A percentile compares a stretch with the other conserved stretches of the same genome.
These are phyloP conservation scores for Gnatocerus cornutus DNA, from an alignment of 2,888 invertebrate species.

Conservation along the genomic window DNA sequence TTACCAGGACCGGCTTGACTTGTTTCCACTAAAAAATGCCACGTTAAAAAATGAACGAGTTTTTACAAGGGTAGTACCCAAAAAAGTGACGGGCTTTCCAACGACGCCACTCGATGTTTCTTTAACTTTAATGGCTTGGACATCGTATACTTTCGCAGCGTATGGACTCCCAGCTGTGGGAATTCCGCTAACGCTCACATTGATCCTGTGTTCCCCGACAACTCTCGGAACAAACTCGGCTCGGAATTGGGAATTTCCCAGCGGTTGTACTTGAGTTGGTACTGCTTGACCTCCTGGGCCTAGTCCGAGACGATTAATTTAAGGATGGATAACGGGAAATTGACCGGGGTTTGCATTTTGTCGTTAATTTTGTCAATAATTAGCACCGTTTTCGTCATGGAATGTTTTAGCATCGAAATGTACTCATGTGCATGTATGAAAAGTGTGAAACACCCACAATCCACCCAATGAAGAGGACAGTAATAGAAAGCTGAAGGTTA, in stretches of 20 bases:
- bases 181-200: conserved; percentile 86
- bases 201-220: conserved; percentile 93
- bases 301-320: conserved; percentile 68
- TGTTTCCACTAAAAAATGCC: conserved; percentile 85
- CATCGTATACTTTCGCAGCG: conserved; percentile 95
- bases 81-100: conserved; percentile 92
- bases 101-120: conserved; percentile 91
- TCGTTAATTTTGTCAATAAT: conserved; percentile 41
- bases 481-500: conserved; percentile 38
- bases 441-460: conserved; percentile 24
- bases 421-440: conserved; percentile 51
- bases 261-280: conserved; percentile 90
- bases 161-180: conserved; percentile 95
- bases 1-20: conserved; percentile 99
- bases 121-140: conserved; percentile 94
- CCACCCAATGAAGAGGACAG: conserved; percentile 9
- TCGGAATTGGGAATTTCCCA: conserved; percentile 86
- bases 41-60: not conserved
- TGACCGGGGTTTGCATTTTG: conserved; percentile 13
- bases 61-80: conserved; percentile 74
- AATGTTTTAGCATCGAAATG: conserved; percentile 45
- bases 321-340: conserved; percentile 30
- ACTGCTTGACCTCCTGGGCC: conserved; percentile 95
- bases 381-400: conserved; percentile 41
- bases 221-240: conserved; percentile 94